Evolutionary conservation across 1,140 invertebrate genomes (phyloP).

Genomic region (Portunus trituberculatus): DNA sequence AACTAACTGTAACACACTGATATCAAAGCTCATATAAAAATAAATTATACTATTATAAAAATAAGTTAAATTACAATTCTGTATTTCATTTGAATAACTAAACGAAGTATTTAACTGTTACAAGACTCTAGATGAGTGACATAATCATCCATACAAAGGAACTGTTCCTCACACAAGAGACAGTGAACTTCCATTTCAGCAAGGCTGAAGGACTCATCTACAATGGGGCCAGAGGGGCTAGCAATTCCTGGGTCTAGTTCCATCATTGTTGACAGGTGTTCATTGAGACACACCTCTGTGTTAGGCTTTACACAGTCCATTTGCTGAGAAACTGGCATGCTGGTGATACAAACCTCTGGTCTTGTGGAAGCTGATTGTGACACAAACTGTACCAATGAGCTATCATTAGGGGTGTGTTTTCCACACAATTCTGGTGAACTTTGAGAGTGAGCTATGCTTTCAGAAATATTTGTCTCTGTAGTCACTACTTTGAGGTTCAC

Average conservation of each 20-base stretch:
- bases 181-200: conserved; percentile 50
- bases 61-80: not conserved
- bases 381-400: not conserved
- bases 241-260: conserved; percentile 2
- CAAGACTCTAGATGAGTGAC: conserved; percentile 44
- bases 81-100: no score
- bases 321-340: not conserved
- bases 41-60: not conserved
- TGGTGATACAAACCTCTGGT: not conserved
- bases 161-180: conserved; percentile 54
- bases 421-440: not conserved
- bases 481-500: no score
- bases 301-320: not conserved
- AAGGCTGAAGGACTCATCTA: conserved; percentile 47
- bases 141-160: conserved; percentile 49
- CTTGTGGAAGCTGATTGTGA: not conserved
- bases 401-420: not conserved
- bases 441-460: not conserved
- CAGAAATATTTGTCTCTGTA: not conserved
- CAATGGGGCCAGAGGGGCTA: conserved; percentile 45
- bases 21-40: not conserved
- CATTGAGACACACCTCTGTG: not conserved
- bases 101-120: not conserved
- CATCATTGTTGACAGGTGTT: conserved; percentile 43
- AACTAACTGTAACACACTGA: not conserved